These are phyloP conservation scores for Stictocephala bisonia DNA, from an alignment of 2,888 invertebrate genomes.

Conservation along the genomic window DNA sequence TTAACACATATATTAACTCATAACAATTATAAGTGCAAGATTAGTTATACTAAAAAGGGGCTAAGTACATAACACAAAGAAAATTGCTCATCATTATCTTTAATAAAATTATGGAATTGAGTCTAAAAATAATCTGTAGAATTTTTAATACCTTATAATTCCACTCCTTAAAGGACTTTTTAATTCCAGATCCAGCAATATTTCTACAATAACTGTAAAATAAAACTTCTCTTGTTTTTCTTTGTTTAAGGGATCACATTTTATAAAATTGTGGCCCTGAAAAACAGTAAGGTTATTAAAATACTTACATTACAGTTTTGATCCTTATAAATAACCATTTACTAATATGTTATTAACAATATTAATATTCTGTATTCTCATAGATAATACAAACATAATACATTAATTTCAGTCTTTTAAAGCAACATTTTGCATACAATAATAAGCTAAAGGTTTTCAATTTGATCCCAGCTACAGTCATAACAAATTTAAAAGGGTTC, in stretches of 20 bases:
- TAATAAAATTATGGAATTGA: not conserved
- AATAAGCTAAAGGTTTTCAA: no score
- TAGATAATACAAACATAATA: no score
- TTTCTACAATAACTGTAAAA: constrained; percentile 15
- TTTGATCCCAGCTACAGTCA: no score
- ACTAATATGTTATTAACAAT: no score
- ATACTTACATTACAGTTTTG: no score
- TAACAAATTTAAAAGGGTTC: no score
- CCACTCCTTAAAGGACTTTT: constrained; percentile 45
- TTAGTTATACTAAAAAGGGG: not conserved
- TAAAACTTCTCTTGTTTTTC: not conserved
- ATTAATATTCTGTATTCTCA: no score
- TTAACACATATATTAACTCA: no score
- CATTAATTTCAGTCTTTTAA: no score
- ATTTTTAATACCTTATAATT: constrained; percentile 39
- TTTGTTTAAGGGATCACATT: not conserved
- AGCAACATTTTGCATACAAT: no score
- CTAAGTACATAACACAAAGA: not conserved
- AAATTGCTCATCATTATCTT: not conserved
- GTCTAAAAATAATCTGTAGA: not conserved
- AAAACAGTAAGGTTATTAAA: not conserved
- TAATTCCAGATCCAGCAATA: constrained; percentile 29
- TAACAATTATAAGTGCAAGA: constrained; percentile 1
- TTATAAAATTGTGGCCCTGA: not conserved
- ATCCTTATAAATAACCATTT: no score